These are phyloP conservation scores for Raja brachyura DNA, from an alignment of 2,113 vertebrate genomes.

Conservation along the genomic window DNA sequence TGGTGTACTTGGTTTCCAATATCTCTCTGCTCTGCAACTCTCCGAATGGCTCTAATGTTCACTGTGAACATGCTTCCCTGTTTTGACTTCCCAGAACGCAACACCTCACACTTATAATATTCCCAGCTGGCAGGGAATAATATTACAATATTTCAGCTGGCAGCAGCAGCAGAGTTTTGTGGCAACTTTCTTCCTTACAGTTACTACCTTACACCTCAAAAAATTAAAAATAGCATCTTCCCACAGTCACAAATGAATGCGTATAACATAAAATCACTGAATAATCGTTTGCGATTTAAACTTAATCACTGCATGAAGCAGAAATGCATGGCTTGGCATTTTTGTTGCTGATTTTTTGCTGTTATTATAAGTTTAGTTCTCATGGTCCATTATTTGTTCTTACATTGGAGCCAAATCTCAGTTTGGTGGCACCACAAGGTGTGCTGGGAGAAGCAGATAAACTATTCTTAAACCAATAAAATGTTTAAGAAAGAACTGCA, in stretches of 20 bases:
- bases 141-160: no score
- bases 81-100: no score
- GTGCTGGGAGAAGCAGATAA: background rate
- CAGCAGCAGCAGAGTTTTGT: background rate
- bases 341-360: background rate
- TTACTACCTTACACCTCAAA: background rate
- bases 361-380: background rate
- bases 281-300: background rate
- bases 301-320: background rate
- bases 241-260: background rate
- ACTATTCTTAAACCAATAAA: background rate
- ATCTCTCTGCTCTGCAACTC: no score
- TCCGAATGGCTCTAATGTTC: no score
- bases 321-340: background rate
- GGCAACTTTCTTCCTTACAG: no score
- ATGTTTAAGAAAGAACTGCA: no score
- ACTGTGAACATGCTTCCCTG: no score
- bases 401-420: background rate
- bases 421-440: background rate
- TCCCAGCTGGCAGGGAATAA: no score
- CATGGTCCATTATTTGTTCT: background rate
- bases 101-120: no score
- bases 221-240: background rate
- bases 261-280: background rate
- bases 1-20: no score